phyloP scores from a whole-genome alignment of 2,113 vertebrate species.

The Saguinus imperator region DNA sequence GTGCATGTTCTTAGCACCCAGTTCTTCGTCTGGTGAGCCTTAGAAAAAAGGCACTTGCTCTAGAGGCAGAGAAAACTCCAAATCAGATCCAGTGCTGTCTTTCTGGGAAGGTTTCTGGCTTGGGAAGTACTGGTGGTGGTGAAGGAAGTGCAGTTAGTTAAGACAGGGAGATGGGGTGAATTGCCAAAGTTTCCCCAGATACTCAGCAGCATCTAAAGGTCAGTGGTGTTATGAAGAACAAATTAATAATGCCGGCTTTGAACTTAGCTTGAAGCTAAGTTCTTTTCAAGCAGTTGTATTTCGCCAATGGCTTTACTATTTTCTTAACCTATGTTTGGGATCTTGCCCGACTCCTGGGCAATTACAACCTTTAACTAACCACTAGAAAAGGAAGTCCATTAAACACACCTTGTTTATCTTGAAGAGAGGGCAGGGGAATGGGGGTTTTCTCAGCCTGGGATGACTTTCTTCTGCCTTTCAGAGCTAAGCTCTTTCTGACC shows the following conservation, averaged over 20 bases:
- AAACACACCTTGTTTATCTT: background rate
- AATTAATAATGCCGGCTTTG: slow-evolving; percentile 12
- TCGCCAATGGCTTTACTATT: slow-evolving; percentile 12
- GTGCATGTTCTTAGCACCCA: background rate
- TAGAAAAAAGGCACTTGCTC: background rate
- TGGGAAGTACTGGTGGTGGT: background rate
- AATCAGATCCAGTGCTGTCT: fast-evolving
- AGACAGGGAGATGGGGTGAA: background rate
- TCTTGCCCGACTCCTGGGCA: slow-evolving; percentile 42
- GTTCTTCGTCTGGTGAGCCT: background rate
- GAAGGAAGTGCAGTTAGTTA: background rate
- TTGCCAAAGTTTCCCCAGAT: background rate
- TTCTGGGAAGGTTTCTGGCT: background rate
- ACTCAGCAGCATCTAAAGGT: slow-evolving; percentile 37
- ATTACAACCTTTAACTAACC: slow-evolving; percentile 28
- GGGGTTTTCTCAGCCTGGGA: background rate
- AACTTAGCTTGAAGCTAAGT: background rate
- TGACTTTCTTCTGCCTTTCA: slow-evolving; percentile 25
- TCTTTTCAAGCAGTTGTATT: background rate
- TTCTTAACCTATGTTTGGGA: slow-evolving; percentile 55
- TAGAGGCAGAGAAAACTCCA: background rate
- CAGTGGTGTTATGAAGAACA: slow-evolving; percentile 39
- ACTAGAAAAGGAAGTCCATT: slow-evolving; percentile 35
- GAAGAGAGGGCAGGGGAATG: background rate
- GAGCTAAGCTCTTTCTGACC: background rate